A percentile compares a stretch with the other conserved stretches of the same genome.
These are phyloP conservation scores for Rhynchonycteris naso DNA, from an alignment of 2,797 vertebrate genomes.

Conservation along the genomic window DNA sequence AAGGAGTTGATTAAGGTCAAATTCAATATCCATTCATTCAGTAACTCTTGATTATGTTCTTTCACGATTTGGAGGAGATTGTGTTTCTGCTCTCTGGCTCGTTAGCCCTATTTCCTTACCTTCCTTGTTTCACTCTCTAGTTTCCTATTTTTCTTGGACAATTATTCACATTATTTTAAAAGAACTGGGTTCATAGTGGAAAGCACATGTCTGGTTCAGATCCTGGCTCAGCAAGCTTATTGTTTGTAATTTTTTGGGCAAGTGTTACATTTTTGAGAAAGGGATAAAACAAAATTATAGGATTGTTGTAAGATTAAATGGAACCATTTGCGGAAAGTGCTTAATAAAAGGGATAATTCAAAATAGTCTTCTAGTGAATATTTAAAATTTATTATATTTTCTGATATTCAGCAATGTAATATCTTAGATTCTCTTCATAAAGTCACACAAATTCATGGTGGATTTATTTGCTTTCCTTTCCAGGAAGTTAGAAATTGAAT, in stretches of 20 bases:
- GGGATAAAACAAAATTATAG: neutral
- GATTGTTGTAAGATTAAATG: neutral
- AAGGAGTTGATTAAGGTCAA: neutral
- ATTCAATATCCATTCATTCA: neutral
- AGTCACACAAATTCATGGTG: neutral
- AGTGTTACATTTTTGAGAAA: neutral
- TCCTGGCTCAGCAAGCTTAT: neutral
- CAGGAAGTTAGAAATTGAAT: neutral
- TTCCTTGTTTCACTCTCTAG: neutral
- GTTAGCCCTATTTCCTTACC: neutral
- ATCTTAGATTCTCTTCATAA: conserved; percentile 14
- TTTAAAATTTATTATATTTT: neutral
- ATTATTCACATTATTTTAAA: neutral
- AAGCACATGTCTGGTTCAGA: neutral
- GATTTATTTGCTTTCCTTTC: conserved; percentile 22
- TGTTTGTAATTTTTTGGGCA: conserved; percentile 12
- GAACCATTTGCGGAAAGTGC: neutral
- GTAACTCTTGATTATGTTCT: neutral
- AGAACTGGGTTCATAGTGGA: neutral
- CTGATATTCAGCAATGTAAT: neutral
- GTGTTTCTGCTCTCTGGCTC: neutral
- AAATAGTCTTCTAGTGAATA: neutral
- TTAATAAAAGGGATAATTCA: neutral
- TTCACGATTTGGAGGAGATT: neutral
- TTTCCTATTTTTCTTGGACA: neutral